Percentiles rank a stretch among this genome's conserved stretches.
phyloP scores from a whole-genome alignment of 2,888 invertebrate genomes.

The Phytoseiulus persimilis region DNA sequence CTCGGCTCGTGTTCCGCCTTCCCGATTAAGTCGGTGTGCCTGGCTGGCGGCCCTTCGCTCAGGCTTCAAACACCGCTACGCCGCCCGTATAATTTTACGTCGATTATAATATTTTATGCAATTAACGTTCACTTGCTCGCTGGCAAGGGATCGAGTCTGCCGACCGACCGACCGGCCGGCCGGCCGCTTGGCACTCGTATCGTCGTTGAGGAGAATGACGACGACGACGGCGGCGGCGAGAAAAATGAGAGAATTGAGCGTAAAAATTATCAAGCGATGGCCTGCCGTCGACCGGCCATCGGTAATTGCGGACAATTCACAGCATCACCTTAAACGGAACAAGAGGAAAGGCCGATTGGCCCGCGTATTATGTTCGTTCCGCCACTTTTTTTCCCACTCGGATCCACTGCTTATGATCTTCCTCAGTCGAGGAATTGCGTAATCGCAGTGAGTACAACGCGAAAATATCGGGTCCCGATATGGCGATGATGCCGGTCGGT shows the following conservation, averaged over 20 bases:
- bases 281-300: neutral
- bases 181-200: neutral
- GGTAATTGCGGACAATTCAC: slow-evolving; percentile 5
- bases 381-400: neutral
- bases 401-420: neutral
- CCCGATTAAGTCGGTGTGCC: neutral
- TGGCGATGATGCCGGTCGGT: neutral
- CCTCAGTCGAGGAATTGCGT: neutral
- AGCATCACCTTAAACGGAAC: slow-evolving; percentile 5
- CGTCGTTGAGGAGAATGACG: neutral
- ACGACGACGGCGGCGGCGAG: neutral
- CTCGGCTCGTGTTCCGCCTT: slow-evolving; percentile 5
- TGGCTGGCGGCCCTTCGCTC: neutral
- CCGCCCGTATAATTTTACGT: slow-evolving; percentile 37
- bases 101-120: slow-evolving; percentile 39
- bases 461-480: neutral
- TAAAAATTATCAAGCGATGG: neutral
- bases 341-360: neutral
- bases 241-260: slow-evolving; percentile 5
- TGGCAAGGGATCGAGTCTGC: neutral
- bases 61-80: slow-evolving; percentile 13
- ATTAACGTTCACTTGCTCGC: slow-evolving; percentile 14
- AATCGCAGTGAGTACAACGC: neutral
- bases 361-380: neutral
- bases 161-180: neutral